These are phyloP conservation scores for Lottia gigantea DNA, from an alignment of 2,888 invertebrate genomes.

Conservation along the genomic window DNA sequence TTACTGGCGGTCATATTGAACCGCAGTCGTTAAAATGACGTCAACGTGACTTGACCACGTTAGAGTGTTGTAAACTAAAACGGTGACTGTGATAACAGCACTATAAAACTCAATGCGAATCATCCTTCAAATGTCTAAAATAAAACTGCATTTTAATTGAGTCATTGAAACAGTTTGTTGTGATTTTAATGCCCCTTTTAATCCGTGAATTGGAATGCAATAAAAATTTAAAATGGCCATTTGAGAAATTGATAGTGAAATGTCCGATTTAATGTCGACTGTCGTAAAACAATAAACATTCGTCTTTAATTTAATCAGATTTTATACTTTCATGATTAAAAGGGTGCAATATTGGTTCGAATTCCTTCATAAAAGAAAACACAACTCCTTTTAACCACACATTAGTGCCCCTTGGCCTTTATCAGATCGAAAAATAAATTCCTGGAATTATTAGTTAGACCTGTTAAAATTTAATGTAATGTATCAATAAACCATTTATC, in stretches of 20 bases:
- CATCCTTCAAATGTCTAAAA: not conserved
- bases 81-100: not conserved
- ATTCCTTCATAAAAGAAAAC: no score
- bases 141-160: conserved; percentile 5
- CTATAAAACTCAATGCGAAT: not conserved
- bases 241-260: conserved; percentile 10
- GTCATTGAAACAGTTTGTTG: not conserved
- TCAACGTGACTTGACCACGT: no score
- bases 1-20: not conserved
- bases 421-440: no score
- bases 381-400: no score
- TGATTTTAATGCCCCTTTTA: not conserved
- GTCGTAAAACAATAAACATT: not conserved
- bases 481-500: no score
- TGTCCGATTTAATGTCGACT: not conserved
- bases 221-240: conserved; percentile 1
- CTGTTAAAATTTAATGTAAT: no score
- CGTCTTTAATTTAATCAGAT: not conserved
- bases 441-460: no score
- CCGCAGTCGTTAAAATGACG: not conserved
- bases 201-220: conserved; percentile 2
- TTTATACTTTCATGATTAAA: conserved; percentile 1
- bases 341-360: not conserved
- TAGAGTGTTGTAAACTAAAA: no score
- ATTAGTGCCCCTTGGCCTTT: no score